Conservation (phyloP, 2,113 vertebrate species). For the Indicator indicator region DNA sequence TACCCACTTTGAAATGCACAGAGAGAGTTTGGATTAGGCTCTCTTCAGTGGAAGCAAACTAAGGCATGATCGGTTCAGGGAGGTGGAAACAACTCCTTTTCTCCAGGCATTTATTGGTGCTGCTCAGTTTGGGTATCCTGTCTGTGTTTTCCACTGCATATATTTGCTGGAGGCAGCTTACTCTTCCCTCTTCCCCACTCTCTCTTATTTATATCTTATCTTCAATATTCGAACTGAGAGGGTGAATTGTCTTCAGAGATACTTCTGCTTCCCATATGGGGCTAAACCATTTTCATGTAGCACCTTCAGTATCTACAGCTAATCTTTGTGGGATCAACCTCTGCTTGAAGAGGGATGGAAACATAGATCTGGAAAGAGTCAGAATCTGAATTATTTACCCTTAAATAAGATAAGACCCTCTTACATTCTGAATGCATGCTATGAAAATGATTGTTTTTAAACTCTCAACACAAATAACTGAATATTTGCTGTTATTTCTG, state of each 20-base stretch:
- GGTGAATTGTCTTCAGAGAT: neutral
- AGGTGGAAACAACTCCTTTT: neutral
- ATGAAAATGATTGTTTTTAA: neutral
- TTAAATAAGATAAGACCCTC: neutral
- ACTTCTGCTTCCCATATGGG: neutral
- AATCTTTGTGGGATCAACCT: neutral
- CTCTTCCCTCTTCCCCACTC: rapidly evolving
- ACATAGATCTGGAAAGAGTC: neutral
- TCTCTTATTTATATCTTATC: neutral
- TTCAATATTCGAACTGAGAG: neutral
- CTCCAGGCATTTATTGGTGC: neutral
- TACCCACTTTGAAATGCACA: slow-evolving; percentile 3
- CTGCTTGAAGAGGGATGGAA: neutral
- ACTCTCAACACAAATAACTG: neutral
- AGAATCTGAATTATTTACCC: neutral
- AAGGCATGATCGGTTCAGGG: neutral
- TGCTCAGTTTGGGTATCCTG: neutral
- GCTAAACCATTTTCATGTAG: neutral
- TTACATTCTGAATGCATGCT: neutral
- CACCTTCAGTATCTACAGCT: neutral
- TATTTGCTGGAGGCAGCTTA: neutral
- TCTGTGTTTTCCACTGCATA: neutral
- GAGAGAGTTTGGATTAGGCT: neutral
- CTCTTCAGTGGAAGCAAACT: neutral
- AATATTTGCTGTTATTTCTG: neutral